Base-by-base conservation (phyloP, 2,113 vertebrate species). In the Trogon melanurus region DNA sequence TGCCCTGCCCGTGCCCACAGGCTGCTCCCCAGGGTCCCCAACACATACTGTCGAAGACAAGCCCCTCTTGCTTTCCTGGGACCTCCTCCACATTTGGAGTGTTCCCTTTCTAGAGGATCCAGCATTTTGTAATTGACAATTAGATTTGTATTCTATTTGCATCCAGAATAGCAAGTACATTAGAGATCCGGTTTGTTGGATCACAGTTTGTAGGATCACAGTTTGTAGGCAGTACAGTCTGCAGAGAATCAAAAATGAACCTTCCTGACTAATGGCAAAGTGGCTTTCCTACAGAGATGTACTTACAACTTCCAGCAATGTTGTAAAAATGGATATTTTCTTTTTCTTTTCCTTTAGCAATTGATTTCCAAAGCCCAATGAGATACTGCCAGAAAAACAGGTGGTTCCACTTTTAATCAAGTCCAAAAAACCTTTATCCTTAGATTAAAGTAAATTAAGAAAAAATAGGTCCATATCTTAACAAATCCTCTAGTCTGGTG, bases 1-100 rank as follows among this genome's bases (percentile, higher is more conserved):
- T 1, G 10, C 34, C 0, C n/a, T 7, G 85, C 61, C 47, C 0
- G 29, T 10, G 26, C 56, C 26, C 13, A 32, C 32, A 0, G 15
- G n/a, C 71, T 22, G 85, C 58, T 30, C 5, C 5, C 22, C 14
- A 11, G 4, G 2, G 6, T 2, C 32, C 25, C 5, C 3, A 6
- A 5, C 3, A 1, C 22, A 0, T 1, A 57, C 70, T 29, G 1
- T 11, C 16, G 30, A 16, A 56, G 51, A 15, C 26, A 53, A 71
- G 19, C 13, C 26, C 20, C 36, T 25, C 6, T 30, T 5, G 70
- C 61, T 36, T 32, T 48, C 34, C 47, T 20, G 21, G 13, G 19
- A 47, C 30, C 13, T 17, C 1, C 15, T 2, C 56, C 57, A 25
- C 17, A 62, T 66, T 34, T 9, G 48, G 11, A 20, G 22, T 3